A percentile compares a stretch with the other conserved stretches of the same genome.
Conservation (phyloP, 2,888 invertebrate genomes). For the Drosophila mimetica region DNA sequence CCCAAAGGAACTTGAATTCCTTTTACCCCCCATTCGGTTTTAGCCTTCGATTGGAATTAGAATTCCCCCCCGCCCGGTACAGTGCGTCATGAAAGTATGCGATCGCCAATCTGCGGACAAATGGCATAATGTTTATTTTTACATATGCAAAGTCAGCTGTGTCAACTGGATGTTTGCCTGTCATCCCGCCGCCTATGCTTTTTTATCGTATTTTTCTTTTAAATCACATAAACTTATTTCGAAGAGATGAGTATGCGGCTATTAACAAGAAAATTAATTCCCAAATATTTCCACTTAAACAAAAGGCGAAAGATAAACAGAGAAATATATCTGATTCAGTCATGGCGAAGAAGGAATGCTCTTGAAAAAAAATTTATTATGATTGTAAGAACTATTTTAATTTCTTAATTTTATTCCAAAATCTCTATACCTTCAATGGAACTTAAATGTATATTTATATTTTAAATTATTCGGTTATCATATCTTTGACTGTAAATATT, state of each 20-base stretch:
- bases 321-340: neutral
- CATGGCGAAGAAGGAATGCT: constrained; percentile 34
- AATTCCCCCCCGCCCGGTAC: constrained; percentile 13
- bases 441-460: constrained; percentile 10
- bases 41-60: constrained; percentile 7
- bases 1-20: constrained; percentile 23
- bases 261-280: constrained; percentile 66
- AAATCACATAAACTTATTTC: constrained; percentile 39
- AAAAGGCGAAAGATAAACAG: constrained; percentile 26
- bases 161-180: constrained; percentile 30
- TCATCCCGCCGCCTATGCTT: constrained; percentile 16
- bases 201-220: constrained; percentile 30
- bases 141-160: constrained; percentile 45
- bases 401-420: neutral
- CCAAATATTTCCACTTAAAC: constrained; percentile 34
- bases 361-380: constrained; percentile 1
- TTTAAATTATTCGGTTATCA: constrained; percentile 18
- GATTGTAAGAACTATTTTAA: neutral
- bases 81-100: constrained; percentile 51
- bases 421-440: neutral
- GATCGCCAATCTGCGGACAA: constrained; percentile 13
- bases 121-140: constrained; percentile 69
- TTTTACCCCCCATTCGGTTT: neutral
- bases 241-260: constrained; percentile 42
- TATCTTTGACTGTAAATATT: constrained; percentile 19